These are phyloP conservation scores for Aplodontia rufa DNA, from an alignment of 2,113 vertebrate genomes.

Conservation along the genomic window DNA sequence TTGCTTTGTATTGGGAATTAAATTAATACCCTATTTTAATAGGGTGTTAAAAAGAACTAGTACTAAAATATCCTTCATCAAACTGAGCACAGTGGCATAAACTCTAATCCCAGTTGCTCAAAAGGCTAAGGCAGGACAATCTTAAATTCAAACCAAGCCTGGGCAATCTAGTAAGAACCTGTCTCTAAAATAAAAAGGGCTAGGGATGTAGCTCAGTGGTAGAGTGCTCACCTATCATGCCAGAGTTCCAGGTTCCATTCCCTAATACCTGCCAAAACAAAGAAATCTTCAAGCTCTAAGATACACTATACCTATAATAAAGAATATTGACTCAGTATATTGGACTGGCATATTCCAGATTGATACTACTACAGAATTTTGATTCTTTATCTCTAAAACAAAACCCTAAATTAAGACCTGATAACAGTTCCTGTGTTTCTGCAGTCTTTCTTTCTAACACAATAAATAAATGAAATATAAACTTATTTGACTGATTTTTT, in stretches of 20 bases:
- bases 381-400: neutral
- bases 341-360: neutral
- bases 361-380: neutral
- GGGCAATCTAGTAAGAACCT: no score
- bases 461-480: neutral
- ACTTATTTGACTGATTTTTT: neutral
- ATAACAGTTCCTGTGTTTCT: neutral
- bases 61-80: neutral
- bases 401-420: neutral
- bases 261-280: no score
- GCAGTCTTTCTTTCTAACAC: neutral
- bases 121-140: no score
- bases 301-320: constrained; percentile 13
- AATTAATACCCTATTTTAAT: neutral
- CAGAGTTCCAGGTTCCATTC: no score
- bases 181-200: no score
- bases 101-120: no score
- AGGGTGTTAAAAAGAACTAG: neutral
- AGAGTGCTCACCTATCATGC: no score
- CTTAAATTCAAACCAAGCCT: no score
- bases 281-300: neutral
- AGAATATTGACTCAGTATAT: neutral
- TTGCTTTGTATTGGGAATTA: neutral
- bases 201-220: no score
- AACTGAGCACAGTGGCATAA: neutral